Conservation (phyloP, 1,140 invertebrate genomes). For the Cepaea nemoralis region DNA sequence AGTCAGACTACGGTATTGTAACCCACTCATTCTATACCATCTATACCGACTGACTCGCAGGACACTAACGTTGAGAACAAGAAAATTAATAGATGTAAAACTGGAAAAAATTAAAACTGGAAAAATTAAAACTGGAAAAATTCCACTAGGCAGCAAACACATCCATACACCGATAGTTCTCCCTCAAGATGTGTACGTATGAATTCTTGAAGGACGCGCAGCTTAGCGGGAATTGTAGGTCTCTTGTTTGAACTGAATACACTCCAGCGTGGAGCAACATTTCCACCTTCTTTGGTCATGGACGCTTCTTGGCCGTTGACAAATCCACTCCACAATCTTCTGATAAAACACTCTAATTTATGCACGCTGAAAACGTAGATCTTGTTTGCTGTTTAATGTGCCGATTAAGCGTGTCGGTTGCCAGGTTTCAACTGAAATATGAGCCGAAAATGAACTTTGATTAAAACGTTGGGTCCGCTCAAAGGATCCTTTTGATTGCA, state of each 20-base stretch:
- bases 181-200: background rate
- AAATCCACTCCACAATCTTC: background rate
- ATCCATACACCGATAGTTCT: background rate
- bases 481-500: background rate
- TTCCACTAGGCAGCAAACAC: background rate
- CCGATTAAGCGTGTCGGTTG: conserved; percentile 7
- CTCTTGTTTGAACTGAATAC: background rate
- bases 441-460: background rate
- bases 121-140: too few relatives aligned
- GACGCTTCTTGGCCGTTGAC: background rate
- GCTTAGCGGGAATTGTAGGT: background rate
- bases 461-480: background rate
- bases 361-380: background rate
- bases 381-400: background rate
- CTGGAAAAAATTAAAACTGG: too few relatives aligned
- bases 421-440: conserved; percentile 10
- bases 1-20: too few relatives aligned
- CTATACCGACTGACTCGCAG: too few relatives aligned
- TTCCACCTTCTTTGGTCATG: background rate
- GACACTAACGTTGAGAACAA: too few relatives aligned
- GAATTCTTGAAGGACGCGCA: background rate
- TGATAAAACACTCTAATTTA: conserved; percentile 1
- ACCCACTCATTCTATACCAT: too few relatives aligned
- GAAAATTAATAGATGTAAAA: too few relatives aligned
- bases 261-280: background rate